phyloP scores from a whole-genome alignment of 2,888 invertebrate species.

The Byasa hedistus region DNA sequence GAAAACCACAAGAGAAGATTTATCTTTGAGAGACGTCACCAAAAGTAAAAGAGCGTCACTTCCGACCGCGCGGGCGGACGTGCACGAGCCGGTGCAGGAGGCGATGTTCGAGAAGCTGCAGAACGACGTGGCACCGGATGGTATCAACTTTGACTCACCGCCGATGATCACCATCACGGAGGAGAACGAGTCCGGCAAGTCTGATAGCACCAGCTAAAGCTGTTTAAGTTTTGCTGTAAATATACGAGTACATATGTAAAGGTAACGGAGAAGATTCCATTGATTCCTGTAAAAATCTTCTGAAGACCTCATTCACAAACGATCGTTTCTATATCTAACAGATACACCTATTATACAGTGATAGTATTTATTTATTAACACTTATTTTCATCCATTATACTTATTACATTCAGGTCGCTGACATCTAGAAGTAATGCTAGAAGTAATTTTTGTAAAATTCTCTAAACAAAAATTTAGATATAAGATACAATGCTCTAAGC shows the following conservation, averaged over 20 bases:
- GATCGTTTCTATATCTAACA: too few relatives aligned
- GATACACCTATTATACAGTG: too few relatives aligned
- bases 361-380: too few relatives aligned
- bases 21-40: conserved; percentile 53
- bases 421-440: conserved; percentile 23
- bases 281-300: not conserved
- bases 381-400: too few relatives aligned
- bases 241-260: conserved; percentile 44
- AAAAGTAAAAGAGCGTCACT: conserved; percentile 68
- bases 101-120: conserved; percentile 79
- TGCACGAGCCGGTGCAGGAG: conserved; percentile 79
- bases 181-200: conserved; percentile 66
- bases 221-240: conserved; percentile 47
- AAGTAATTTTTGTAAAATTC: conserved; percentile 36
- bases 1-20: conserved; percentile 66
- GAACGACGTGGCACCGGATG: conserved; percentile 74
- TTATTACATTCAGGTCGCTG: too few relatives aligned
- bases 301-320: too few relatives aligned
- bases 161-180: conserved; percentile 77
- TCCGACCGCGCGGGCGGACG: conserved; percentile 70
- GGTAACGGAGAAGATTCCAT: conserved; percentile 34
- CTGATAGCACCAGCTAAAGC: conserved; percentile 66
- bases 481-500: conserved; percentile 35
- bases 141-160: conserved; percentile 50
- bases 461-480: conserved; percentile 33